Percentiles rank a stretch among this genome's conserved stretches.
Conservation (phyloP, 2,888 invertebrate genomes). For the Amphipoea oculea region DNA sequence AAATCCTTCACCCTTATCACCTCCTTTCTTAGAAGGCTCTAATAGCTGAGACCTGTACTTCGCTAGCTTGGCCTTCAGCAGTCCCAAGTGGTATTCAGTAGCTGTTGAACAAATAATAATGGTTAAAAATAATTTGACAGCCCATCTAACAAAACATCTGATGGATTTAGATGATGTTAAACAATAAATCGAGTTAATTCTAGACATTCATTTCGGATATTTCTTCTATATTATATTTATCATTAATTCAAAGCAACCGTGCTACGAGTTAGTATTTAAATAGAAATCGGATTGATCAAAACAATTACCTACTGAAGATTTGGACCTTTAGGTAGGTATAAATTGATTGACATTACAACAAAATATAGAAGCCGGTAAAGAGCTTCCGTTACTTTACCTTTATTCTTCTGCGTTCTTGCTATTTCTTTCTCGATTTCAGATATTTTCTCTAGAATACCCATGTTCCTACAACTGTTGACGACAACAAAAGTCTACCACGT, state of each 20-base stretch:
- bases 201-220: conserved; percentile 52
- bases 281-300: conserved; percentile 6
- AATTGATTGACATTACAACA: neutral
- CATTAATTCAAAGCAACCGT: neutral
- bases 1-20: conserved; percentile 98
- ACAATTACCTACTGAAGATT: neutral
- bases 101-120: conserved; percentile 90
- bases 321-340: neutral
- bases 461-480: conserved; percentile 80
- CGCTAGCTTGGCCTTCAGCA: conserved; percentile 98
- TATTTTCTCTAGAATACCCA: conserved; percentile 99
- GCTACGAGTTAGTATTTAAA: neutral
- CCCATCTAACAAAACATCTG: neutral
- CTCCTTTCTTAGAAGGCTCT: conserved; percentile 97
- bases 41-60: conserved; percentile 98
- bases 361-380: neutral
- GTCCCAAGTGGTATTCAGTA: conserved; percentile 99
- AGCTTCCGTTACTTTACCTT: conserved; percentile 92
- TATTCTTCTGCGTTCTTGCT: conserved; percentile 99
- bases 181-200: neutral
- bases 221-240: neutral
- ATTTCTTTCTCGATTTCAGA: conserved; percentile 99
- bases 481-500: conserved; percentile 71
- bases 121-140: neutral
- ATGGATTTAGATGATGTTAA: neutral